Conservation (phyloP, 2,113 vertebrate genomes). For the Trichomycterus rosablanca region DNA sequence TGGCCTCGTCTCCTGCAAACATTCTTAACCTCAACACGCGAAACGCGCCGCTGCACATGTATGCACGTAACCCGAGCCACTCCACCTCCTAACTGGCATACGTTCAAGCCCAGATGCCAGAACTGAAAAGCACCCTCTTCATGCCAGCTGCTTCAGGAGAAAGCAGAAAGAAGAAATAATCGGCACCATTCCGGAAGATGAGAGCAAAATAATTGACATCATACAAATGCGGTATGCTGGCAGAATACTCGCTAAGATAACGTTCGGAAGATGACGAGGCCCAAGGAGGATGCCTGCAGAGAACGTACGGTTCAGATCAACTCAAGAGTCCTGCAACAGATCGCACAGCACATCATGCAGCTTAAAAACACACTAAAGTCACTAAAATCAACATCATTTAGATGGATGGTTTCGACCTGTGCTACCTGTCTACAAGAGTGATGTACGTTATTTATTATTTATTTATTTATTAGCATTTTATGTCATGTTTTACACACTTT, state of each 20-base stretch:
- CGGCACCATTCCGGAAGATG: conserved; percentile 46
- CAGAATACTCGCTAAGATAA: conserved; percentile 38
- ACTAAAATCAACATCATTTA: neutral
- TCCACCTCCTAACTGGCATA: conserved; percentile 36
- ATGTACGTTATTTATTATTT: too few species aligned
- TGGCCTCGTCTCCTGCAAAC: conserved; percentile 33
- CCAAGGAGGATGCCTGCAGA: conserved; percentile 16
- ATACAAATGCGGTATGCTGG: conserved; percentile 35
- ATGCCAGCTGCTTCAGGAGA: conserved; percentile 52
- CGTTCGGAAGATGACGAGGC: conserved; percentile 34
- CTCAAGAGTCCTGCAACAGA: neutral
- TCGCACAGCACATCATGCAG: neutral
- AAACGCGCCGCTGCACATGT: conserved; percentile 25
- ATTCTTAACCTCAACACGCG: conserved; percentile 39
- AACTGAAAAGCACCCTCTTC: conserved; percentile 52
- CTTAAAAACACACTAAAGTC: neutral
- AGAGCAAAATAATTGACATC: conserved; percentile 42
- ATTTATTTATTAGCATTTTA: too few species aligned
- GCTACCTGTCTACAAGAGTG: neutral
- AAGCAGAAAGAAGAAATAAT: conserved; percentile 44
- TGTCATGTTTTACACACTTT: too few species aligned
- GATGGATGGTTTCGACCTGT: neutral
- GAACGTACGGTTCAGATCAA: neutral
- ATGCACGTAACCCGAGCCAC: conserved; percentile 25
- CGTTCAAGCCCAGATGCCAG: conserved; percentile 49